Evolutionary conservation across 1,140 invertebrate genomes (phyloP).

Genomic region (Diachasma alloeum): DNA sequence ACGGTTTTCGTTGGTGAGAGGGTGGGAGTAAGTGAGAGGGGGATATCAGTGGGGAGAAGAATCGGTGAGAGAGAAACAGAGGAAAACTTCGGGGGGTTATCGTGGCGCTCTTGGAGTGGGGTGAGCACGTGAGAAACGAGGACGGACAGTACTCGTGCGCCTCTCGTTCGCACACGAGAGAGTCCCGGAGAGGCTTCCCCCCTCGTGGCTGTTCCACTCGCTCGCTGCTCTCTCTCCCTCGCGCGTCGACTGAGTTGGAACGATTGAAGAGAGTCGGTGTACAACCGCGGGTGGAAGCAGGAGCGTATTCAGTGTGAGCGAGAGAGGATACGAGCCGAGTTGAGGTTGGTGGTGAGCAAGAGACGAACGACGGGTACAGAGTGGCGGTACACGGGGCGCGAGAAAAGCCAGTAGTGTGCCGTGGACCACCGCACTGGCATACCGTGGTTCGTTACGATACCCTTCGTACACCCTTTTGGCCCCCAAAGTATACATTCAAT

Average conservation of each 20-base stretch:
- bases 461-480: conserved; percentile 43
- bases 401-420: conserved; percentile 66
- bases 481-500: background rate
- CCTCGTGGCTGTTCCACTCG: background rate
- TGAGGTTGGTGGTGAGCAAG: conserved; percentile 36
- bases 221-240: background rate
- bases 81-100: background rate
- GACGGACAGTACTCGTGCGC: conserved; percentile 33
- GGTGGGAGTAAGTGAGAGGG: conserved; percentile 32
- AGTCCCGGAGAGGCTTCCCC: conserved; percentile 12
- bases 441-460: conserved; percentile 64
- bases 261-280: conserved; percentile 22
- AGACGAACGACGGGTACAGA: conserved; percentile 57
- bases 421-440: conserved; percentile 67
- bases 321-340: conserved; percentile 8
- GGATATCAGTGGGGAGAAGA: conserved; percentile 2
- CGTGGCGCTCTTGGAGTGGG: background rate
- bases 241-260: conserved; percentile 42
- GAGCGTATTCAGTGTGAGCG: conserved; percentile 12
- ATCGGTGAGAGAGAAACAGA: conserved; percentile 30
- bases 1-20: conserved; percentile 14
- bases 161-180: conserved; percentile 32
- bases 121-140: conserved; percentile 33
- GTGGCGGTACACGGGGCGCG: conserved; percentile 65
- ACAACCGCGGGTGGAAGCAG: conserved; percentile 18